Evolutionary conservation across 1,140 invertebrate species (phyloP).

Genomic region (Gryon sp.): DNA sequence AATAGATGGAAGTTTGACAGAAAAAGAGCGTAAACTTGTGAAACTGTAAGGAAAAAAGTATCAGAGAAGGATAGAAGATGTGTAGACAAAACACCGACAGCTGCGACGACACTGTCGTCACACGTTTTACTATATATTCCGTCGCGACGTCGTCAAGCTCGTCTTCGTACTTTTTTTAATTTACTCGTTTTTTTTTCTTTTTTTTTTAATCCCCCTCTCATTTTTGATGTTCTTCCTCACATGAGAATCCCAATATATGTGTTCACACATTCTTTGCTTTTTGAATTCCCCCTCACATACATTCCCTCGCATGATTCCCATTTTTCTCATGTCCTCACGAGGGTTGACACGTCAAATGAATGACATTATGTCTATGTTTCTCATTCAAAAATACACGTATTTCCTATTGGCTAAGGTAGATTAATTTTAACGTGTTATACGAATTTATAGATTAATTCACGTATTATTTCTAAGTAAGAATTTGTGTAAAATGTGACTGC

Average conservation of each 20-base stretch:
- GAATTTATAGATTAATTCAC: no score
- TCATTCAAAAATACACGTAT: conserved; percentile 24
- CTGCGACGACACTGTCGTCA: conserved; percentile 53
- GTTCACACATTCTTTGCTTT: conserved; percentile 58
- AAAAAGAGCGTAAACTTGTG: conserved; percentile 39
- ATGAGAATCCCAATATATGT: conserved; percentile 56
- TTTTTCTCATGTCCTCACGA: conserved; percentile 47
- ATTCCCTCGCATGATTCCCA: conserved; percentile 39
- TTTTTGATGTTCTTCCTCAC: no score
- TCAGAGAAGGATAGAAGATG: conserved; percentile 35
- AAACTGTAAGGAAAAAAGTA: conserved; percentile 17
- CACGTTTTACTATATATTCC: conserved; percentile 48
- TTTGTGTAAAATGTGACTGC: not conserved
- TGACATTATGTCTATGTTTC: conserved; percentile 22
- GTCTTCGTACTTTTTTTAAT: conserved; percentile 53
- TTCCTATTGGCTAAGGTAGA: not conserved
- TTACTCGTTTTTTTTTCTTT: conserved; percentile 44
- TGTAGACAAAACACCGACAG: conserved; percentile 61
- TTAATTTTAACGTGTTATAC: no score
- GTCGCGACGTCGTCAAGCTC: conserved; percentile 51
- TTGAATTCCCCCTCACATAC: conserved; percentile 24
- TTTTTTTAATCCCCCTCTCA: conserved; percentile 3
- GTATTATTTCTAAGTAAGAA: not conserved
- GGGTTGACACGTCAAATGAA: conserved; percentile 45
- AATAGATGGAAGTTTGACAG: conserved; percentile 48